Evolutionary conservation across 2,113 vertebrate genomes (phyloP).

Genomic region (Electrona antarctica): DNA sequence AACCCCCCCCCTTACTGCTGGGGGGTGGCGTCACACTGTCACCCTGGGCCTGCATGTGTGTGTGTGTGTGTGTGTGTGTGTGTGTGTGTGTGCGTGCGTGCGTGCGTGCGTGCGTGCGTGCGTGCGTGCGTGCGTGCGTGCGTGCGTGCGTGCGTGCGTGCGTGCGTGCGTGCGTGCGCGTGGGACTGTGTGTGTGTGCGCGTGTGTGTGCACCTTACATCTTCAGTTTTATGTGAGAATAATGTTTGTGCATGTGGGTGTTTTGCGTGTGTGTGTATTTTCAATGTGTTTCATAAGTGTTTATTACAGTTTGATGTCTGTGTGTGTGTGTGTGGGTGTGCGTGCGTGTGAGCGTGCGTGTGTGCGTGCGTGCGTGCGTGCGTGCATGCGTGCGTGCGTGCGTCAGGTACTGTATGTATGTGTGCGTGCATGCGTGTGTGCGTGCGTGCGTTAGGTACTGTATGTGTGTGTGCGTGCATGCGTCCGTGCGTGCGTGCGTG

Average conservation of each 20-base stretch:
- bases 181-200: neutral
- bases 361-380: neutral
- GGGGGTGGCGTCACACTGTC: constrained; percentile 74
- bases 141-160: constrained; percentile 25
- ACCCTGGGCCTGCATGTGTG: constrained; percentile 20
- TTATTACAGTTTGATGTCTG: neutral
- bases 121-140: constrained; percentile 3
- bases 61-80: constrained; percentile 21
- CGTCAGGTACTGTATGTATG: constrained; percentile 22
- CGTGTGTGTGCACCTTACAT: neutral
- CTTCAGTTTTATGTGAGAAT: neutral
- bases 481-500: constrained; percentile 6
- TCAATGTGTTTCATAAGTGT: neutral
- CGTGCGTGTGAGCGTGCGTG: constrained; percentile 1
- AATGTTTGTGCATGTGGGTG: too few species aligned
- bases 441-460: constrained; percentile 19
- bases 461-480: constrained; percentile 17
- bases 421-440: constrained; percentile 8
- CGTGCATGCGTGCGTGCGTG: neutral
- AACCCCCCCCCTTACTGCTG: constrained; percentile 60
- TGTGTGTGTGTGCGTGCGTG: constrained; percentile 8
- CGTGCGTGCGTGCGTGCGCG: neutral
- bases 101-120: neutral
- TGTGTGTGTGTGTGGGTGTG: constrained; percentile 2
- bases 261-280: neutral